Evolutionary conservation across 2,113 vertebrate species (phyloP).

Genomic region (Tauraco erythrolophus): DNA sequence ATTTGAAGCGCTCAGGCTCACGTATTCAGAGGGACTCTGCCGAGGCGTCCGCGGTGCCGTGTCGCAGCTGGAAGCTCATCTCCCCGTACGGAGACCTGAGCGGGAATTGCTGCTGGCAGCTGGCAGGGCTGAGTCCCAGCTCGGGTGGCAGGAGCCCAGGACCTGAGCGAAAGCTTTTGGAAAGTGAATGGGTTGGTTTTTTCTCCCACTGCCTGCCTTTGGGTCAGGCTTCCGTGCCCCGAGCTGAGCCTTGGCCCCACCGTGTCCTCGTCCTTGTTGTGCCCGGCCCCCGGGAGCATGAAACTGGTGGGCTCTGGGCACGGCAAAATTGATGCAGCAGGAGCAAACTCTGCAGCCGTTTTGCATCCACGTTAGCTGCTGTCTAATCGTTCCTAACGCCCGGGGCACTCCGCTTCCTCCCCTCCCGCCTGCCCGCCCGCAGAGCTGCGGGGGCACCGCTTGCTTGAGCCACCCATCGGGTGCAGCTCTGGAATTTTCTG

Average conservation of each 20-base stretch:
- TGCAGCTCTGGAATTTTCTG: not conserved
- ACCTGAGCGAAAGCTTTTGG: not conserved
- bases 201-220: not conserved
- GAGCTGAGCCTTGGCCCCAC: not conserved
- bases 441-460: not conserved
- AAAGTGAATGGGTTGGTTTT: not conserved
- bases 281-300: not conserved
- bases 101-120: not conserved
- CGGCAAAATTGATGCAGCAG: accelerated
- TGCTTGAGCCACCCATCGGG: not conserved
- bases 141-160: accelerated
- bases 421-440: accelerated
- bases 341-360: accelerated
- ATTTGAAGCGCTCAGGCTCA: not conserved
- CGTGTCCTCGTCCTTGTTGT: accelerated
- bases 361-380: accelerated
- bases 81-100: accelerated
- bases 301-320: not conserved
- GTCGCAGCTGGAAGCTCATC: not conserved
- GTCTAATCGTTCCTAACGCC: accelerated
- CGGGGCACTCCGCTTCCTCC: accelerated
- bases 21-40: not conserved
- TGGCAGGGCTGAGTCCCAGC: not conserved
- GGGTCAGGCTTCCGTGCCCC: not conserved
- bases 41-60: accelerated